Evolutionary conservation across 2,797 vertebrate genomes (phyloP), one percentile per base, ranked within the genome.

Genomic region (Poecilia gillii): DNA sequence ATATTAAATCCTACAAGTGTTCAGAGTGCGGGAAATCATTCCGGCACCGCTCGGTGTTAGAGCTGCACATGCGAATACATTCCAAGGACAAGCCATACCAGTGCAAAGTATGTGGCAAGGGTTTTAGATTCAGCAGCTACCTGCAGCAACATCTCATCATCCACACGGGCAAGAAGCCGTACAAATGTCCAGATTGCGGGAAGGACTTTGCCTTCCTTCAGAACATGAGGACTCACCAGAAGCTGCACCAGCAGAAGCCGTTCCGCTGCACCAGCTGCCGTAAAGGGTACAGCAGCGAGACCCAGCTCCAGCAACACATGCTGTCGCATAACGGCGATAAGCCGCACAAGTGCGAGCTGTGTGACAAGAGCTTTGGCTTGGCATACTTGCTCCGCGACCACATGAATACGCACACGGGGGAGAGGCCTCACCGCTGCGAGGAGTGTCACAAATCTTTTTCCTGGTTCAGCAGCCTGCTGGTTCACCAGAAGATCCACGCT

Each of bases 141-240:
- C 85, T 97, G 78, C 96, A 96, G 88, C 96, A 96, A 64, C 96
- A 97, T 88, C 81, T 95, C 28, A 96, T 96, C 72, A 96, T 96
- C 75, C 96, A 97, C 80, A 95, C 96, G 0, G 96, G 96, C 51
- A 93, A 96, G 87, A 96, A 96, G 91, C 96, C 96, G 57, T 95
- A 95, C 82, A 96, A 95, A 81, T 97, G 96, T 82, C 93, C 95
- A 0, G 96, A 96, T 78, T 97, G 96, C 6, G 95, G 96, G 43
- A 96, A 96, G 80, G 95, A 95, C 81, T 97, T 97, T 83, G 95
- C 96, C 23, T 96, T 96, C 88, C 88, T 95, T 85, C 96, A 96
- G 86, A 96, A 96, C 90, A 96, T 96, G 96, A 95, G 88, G 85
- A 96, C 96, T 0, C 96, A 97, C 78, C 95, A 95, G 62, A 95